Conservation (phyloP, 2,797 vertebrate genomes). For the Antennarius maculatus region DNA sequence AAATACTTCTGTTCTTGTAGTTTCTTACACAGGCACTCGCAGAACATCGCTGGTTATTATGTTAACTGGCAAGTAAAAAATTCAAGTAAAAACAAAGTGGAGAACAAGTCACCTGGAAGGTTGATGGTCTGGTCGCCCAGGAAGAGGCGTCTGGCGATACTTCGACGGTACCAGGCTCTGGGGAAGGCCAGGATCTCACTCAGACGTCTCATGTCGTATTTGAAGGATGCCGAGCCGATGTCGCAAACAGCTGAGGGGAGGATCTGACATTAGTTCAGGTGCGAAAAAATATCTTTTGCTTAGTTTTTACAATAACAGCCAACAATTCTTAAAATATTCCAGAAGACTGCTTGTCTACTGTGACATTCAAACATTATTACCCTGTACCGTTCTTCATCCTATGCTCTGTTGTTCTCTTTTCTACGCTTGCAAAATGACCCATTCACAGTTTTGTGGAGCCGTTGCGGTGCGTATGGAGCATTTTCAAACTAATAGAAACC, state of each 20-base stretch:
- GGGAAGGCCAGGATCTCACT: slow-evolving; percentile 99
- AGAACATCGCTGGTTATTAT: too few species aligned
- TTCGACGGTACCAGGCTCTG: slow-evolving; percentile 96
- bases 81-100: not conserved
- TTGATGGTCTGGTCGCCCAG: slow-evolving; percentile 98
- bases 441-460: not conserved
- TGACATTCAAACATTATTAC: not conserved
- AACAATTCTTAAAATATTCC: not conserved
- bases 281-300: not conserved
- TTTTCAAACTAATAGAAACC: not conserved
- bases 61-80: not conserved
- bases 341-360: too few species aligned
- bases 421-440: not conserved
- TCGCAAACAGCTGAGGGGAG: slow-evolving; percentile 91
- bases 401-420: not conserved
- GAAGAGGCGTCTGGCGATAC: slow-evolving; percentile 95
- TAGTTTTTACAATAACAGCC: not conserved
- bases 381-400: not conserved
- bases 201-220: slow-evolving; percentile 97
- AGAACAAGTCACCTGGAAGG: slow-evolving; percentile 84
- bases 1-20: not conserved
- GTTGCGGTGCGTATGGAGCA: not conserved
- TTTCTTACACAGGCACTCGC: too few species aligned
- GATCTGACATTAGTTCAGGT: not conserved
- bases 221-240: slow-evolving; percentile 98